phyloP scores from a whole-genome alignment of 2,113 vertebrate species.

The Atherinomorus stipes region DNA sequence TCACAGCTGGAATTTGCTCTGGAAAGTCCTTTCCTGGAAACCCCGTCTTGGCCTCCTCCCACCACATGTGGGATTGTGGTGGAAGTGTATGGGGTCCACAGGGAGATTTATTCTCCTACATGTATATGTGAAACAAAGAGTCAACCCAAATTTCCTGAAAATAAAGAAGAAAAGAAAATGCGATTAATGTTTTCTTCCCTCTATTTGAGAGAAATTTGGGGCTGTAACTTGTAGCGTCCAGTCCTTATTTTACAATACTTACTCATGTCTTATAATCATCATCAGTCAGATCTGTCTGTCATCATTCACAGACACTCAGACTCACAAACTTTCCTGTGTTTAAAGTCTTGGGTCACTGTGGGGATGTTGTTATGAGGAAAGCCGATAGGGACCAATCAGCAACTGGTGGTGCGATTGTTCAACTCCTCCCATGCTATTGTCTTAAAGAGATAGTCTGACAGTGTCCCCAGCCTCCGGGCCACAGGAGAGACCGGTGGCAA shows the following conservation, averaged over 20 bases:
- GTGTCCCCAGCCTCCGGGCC: constrained; percentile 19
- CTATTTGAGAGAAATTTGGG: not conserved
- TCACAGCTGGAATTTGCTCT: constrained; percentile 15
- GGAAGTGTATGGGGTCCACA: not conserved
- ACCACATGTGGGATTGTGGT: not conserved
- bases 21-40: constrained; percentile 34
- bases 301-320: not conserved
- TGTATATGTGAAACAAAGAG: not conserved
- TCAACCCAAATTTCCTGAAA: not conserved
- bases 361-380: constrained; percentile 52
- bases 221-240: not conserved
- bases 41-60: not conserved
- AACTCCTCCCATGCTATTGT: constrained; percentile 73
- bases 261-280: not conserved
- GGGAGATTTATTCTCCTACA: not conserved
- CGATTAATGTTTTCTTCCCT: not conserved
- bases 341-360: constrained; percentile 35
- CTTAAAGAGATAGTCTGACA: constrained; percentile 70
- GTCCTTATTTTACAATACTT: not conserved
- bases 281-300: constrained; percentile 13
- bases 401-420: constrained; percentile 71
- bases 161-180: not conserved
- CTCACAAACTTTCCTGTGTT: constrained; percentile 39
- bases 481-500: constrained; percentile 10
- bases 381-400: constrained; percentile 64